A percentile compares a stretch with the other conserved stretches of the same genome.
Conservation (phyloP, 2,888 invertebrate genomes). For the Lacanobia wlatinum region DNA sequence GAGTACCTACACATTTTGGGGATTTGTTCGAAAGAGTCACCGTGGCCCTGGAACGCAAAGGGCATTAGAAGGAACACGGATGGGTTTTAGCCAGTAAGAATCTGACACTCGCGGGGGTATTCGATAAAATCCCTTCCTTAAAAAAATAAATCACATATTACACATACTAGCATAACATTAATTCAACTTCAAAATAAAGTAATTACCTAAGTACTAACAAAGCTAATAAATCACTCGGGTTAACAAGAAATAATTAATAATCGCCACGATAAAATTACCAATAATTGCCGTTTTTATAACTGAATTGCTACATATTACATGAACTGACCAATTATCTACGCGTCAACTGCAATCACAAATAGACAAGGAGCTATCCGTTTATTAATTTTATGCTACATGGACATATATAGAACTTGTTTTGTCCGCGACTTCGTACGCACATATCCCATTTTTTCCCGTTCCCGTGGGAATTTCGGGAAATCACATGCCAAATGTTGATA, state of each 20-base stretch:
- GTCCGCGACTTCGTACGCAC: too few relatives aligned
- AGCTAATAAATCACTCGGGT: slow-evolving; percentile 31
- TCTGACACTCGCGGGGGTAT: too few relatives aligned
- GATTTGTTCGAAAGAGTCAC: too few relatives aligned
- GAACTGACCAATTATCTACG: slow-evolving; percentile 1
- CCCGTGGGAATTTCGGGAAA: too few relatives aligned
- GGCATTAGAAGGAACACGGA: too few relatives aligned
- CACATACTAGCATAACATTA: not conserved
- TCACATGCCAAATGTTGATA: too few relatives aligned
- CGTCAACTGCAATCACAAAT: slow-evolving; percentile 13
- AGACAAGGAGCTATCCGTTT: not conserved
- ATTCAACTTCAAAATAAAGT: not conserved
- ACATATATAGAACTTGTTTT: not conserved
- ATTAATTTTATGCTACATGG: not conserved
- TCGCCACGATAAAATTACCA: not conserved
- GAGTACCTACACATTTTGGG: too few relatives aligned
- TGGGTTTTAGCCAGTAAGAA: too few relatives aligned
- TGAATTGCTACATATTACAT: slow-evolving; percentile 39
- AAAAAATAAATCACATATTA: too few relatives aligned
- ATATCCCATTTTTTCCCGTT: too few relatives aligned
- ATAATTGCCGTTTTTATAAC: slow-evolving; percentile 39
- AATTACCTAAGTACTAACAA: slow-evolving; percentile 9
- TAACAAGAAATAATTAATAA: slow-evolving; percentile 34
- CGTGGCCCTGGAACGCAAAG: too few relatives aligned
- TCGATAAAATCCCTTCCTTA: too few relatives aligned